Evolutionary conservation across 2,888 invertebrate species (phyloP), one percentile per base, ranked within the genome.

Genomic region (Fragum fragum): DNA sequence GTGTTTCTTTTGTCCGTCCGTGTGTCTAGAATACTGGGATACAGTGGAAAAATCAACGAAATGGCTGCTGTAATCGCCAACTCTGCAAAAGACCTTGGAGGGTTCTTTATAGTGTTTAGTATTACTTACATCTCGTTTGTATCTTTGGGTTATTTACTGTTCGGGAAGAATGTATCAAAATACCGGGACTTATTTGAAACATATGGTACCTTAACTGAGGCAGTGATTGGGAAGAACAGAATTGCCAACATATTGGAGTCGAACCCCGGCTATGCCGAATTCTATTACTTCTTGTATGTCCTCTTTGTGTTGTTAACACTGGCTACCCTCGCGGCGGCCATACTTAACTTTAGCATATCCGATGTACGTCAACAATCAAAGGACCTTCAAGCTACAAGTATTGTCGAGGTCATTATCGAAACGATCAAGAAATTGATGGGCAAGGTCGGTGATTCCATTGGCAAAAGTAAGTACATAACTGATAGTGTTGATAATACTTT

Each of bases 41-140:
- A 95, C 91, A 95, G 95, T 90, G 92, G 93, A 59, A 92, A 95
- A 57, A 94, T 95, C 81, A 94, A 94, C 71, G 93, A 95, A 87
- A 91, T 95, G 80, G 94, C 94, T 0, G 91, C 92, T n/a, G 95
- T 95, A 0, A 90, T 95, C 29, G 86, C 88, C 21, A 88, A 89
- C 68, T 94, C 95, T 26, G 92, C 92, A 16, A 87, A 86, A 32
- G 94, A 95, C 71, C 91, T 95, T 70, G 90, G 93, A 28, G 93
- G 93, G 6, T 95, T 95, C 88, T 88, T 91, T 23, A 83, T 95
- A 26, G 93, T 94, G 16, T 95, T 95, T 88, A 87, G 94, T 63
- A 90, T 94, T 28, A 91, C 92, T 28, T 91, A 91, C 83, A 84
- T 89, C 26, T 92, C 92, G 7, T 94, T 92, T 86, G 91, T 92